Evolutionary conservation across 2,888 invertebrate genomes (phyloP), one percentile per base, ranked within the genome.

Genomic region (Mimas tiliae): DNA sequence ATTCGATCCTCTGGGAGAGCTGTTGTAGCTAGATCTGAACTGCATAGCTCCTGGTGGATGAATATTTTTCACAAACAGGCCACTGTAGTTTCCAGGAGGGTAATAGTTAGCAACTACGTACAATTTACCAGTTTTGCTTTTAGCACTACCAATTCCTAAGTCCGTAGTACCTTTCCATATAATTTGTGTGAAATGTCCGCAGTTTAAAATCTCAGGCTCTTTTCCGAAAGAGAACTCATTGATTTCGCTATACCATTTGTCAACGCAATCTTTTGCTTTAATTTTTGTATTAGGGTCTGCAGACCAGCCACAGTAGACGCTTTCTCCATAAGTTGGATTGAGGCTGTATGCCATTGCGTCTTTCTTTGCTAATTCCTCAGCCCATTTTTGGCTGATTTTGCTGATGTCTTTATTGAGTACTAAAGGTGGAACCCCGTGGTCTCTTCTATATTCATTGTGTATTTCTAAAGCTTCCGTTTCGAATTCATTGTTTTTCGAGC

Each of bases 61-160:
- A 6, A 97, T 96, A 78, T 97, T 96, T 66, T 94, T 95, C 1
- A 90, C 86, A 75, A 96, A 97, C 72, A 96, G 95, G 0, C 96
- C 96, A 55, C 95, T 94, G 75, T 95, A 96, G 81, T 98, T 98
- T 14, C 98, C 98, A 1, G 97, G 95, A 0, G 98, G 98, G 79
- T 95, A 94, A 80, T 98, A 98, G 85, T 97, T 97, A 64, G 96
- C 97, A 0, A 98, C 98, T 0, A 98, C 97, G 76, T 97, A 97
- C 0, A 97, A 95, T 83, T 96, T 96, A 0, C 97, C 98, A 65
- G 95, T 95, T 75, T 96, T 95, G 74, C 95, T 96, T 76, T 95
- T 96, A 6, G 97, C 96, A 79, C 95, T 95, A 0, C 96, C 97
- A 2, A 97, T 95, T 0, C 97, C 98, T 69, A 97, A 86, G 79